These are phyloP conservation scores for Ariolimax columbianus DNA, from an alignment of 2,888 invertebrate genomes.

Conservation along the genomic window DNA sequence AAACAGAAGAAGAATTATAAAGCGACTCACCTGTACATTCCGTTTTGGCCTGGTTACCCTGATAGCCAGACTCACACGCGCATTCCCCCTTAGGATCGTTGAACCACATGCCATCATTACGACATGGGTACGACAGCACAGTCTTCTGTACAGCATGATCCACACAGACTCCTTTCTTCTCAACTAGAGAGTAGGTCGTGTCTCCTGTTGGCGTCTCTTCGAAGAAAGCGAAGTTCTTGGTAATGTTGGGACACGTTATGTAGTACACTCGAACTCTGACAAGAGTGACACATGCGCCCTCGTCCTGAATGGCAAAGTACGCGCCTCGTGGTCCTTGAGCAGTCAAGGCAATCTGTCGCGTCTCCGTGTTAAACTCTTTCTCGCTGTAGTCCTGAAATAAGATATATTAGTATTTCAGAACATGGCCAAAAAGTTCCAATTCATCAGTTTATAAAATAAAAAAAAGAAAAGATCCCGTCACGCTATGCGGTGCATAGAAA, in stretches of 20 bases:
- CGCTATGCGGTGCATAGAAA: no score
- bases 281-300: slow-evolving; percentile 97
- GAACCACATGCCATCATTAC: slow-evolving; percentile 97
- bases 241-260: slow-evolving; percentile 93
- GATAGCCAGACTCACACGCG: slow-evolving; percentile 94
- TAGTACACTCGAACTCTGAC: slow-evolving; percentile 94
- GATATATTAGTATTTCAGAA: no score
- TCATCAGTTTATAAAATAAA: no score
- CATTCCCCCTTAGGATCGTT: slow-evolving; percentile 91
- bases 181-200: slow-evolving; percentile 93
- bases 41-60: slow-evolving; percentile 82
- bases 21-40: slow-evolving; percentile 54
- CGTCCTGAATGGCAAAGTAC: slow-evolving; percentile 98
- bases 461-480: no score
- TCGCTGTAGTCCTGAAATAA: slow-evolving; percentile 87
- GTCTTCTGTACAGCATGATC: slow-evolving; percentile 84
- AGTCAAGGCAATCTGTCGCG: slow-evolving; percentile 85
- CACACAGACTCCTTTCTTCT: slow-evolving; percentile 94
- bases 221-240: slow-evolving; percentile 94
- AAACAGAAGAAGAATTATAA: background rate
- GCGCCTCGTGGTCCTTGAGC: slow-evolving; percentile 88
- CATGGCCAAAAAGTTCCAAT: no score
- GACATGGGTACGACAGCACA: slow-evolving; percentile 82
- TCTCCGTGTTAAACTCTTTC: slow-evolving; percentile 72
- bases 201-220: slow-evolving; percentile 93